A percentile compares a stretch with the other conserved stretches of the same genome.
phyloP scores from a whole-genome alignment of 2,888 invertebrate species.

The Caenorhabditis sp. region DNA sequence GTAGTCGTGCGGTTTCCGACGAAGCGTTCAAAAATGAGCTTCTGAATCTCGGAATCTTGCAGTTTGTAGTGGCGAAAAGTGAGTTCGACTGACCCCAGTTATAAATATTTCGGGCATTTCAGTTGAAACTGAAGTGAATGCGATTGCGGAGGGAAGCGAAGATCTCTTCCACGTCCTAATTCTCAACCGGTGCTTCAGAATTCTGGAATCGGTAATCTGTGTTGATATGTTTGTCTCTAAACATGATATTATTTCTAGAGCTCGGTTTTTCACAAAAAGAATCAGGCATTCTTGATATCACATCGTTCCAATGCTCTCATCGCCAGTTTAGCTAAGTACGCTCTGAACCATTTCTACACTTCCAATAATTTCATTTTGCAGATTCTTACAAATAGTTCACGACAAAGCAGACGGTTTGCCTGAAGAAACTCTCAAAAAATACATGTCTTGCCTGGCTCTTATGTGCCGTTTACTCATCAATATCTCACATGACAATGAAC shows the following conservation, averaged over 20 bases:
- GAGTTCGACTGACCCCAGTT: background rate
- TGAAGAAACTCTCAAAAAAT: conserved; percentile 40
- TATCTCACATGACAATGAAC: conserved; percentile 73
- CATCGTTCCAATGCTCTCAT: conserved; percentile 69
- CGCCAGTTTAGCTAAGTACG: conserved; percentile 65
- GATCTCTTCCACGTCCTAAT: conserved; percentile 44
- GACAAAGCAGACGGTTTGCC: conserved; percentile 21
- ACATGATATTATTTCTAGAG: conserved; percentile 53
- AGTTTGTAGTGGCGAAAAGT: conserved; percentile 73
- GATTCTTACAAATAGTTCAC: conserved; percentile 45
- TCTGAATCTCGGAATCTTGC: conserved; percentile 70
- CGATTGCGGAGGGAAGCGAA: conserved; percentile 13
- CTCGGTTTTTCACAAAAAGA: conserved; percentile 70
- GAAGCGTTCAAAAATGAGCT: conserved; percentile 71
- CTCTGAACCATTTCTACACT: background rate
- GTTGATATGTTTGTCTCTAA: too few species aligned
- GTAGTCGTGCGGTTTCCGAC: conserved; percentile 56
- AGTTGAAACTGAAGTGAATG: conserved; percentile 51
- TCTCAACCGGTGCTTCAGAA: conserved; percentile 72
- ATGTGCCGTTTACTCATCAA: conserved; percentile 72
- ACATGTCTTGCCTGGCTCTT: conserved; percentile 62
- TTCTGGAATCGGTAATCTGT: conserved; percentile 72
- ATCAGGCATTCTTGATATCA: conserved; percentile 73
- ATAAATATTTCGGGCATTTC: too few species aligned
- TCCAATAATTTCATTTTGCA: conserved; percentile 5